phyloP scores from a whole-genome alignment of 2,113 vertebrate species.

The Tachycineta bicolor region DNA sequence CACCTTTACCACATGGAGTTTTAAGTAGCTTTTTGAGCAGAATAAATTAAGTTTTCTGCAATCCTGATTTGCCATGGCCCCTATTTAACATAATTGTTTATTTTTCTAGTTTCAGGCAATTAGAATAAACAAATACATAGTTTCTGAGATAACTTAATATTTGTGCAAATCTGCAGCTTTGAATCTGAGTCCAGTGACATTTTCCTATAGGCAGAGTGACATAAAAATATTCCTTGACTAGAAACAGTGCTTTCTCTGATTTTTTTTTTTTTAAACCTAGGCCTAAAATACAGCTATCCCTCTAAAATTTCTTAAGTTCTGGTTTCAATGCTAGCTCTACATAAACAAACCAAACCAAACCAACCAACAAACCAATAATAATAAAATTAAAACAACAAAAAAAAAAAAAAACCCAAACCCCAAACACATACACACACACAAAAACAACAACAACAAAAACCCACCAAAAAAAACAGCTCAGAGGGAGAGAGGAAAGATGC shows the following conservation, averaged over 20 bases:
- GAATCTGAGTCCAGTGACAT: neutral
- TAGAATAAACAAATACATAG: neutral
- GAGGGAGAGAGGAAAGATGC: neutral
- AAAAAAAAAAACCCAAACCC: too few relatives aligned
- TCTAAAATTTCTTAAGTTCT: neutral
- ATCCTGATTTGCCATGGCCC: neutral
- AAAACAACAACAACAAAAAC: neutral
- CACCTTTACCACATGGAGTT: neutral
- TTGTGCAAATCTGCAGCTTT: neutral
- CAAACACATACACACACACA: too few relatives aligned
- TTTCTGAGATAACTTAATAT: neutral
- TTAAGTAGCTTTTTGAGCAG: neutral
- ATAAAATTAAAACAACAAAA: too few relatives aligned
- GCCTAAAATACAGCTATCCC: neutral
- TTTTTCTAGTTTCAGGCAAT: neutral
- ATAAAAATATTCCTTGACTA: neutral
- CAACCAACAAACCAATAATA: too few relatives aligned
- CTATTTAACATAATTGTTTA: neutral
- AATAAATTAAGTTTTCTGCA: conserved; percentile 1
- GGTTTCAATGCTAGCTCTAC: neutral
- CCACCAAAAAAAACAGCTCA: too few relatives aligned
- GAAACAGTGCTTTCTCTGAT: neutral
- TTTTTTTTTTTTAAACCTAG: neutral
- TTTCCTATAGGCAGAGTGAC: neutral
- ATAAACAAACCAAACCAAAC: neutral